A percentile compares a stretch with the other conserved stretches of the same genome.
phyloP scores from a whole-genome alignment of 2,797 vertebrate species.

The Decapterus maruadsi region DNA sequence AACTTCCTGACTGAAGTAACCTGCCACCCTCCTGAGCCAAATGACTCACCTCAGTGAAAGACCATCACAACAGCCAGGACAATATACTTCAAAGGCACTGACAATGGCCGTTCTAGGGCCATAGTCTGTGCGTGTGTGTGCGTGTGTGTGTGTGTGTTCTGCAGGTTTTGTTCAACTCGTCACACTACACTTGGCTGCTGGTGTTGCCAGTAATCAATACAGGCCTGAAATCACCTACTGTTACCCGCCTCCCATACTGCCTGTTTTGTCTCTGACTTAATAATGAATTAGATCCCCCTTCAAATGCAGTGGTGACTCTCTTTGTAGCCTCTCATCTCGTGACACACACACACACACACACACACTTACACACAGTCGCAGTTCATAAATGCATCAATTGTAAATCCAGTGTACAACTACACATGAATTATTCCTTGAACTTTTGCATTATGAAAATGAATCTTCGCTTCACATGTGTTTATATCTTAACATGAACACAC shows the following conservation, averaged over 20 bases:
- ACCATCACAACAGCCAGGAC: constrained; percentile 56
- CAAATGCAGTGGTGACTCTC: constrained; percentile 74
- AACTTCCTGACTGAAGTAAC: constrained; percentile 64
- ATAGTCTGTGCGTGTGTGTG: constrained; percentile 66
- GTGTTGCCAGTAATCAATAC: constrained; percentile 99
- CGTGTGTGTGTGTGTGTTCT: constrained; percentile 77
- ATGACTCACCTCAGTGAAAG: constrained; percentile 74
- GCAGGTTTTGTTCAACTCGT: constrained; percentile 90
- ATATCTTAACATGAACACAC: constrained; percentile 21
- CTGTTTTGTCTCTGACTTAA: constrained; percentile 99
- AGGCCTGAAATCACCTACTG: constrained; percentile 95
- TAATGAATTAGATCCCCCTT: constrained; percentile 91
- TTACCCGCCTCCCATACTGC: constrained; percentile 93
- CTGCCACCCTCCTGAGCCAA: constrained; percentile 64
- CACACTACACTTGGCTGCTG: constrained; percentile 96
- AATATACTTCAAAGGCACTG: constrained; percentile 63
- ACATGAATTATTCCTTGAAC: constrained; percentile 1
- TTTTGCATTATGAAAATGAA: background rate
- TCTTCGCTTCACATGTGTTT: background rate
- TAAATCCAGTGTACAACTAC: constrained; percentile 34
- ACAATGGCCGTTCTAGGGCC: constrained; percentile 86
- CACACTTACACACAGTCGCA: constrained; percentile 57
- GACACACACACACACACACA: constrained; percentile 64
- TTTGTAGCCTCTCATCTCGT: constrained; percentile 67
- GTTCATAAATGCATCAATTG: constrained; percentile 60